phyloP scores from a whole-genome alignment of 2,888 invertebrate species.

The Itoplectis maculator region DNA sequence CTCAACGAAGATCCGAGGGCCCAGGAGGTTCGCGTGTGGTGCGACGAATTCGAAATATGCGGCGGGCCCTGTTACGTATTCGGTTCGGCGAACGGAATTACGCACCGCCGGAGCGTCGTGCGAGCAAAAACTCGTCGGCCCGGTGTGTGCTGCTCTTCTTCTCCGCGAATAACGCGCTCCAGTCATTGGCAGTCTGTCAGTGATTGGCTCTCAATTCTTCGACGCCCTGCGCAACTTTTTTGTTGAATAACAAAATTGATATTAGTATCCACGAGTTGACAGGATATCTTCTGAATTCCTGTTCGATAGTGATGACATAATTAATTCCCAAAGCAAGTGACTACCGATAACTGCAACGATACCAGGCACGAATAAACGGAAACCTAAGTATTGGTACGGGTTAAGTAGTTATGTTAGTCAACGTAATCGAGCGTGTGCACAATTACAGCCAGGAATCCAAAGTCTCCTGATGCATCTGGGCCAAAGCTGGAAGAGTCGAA shows the following conservation, averaged over 20 bases:
- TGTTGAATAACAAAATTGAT: neutral
- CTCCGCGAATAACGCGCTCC: neutral
- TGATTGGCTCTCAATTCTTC: neutral
- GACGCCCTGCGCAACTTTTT: neutral
- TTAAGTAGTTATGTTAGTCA: too few species aligned
- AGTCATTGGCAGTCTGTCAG: slow-evolving; percentile 7
- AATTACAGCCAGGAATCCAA: neutral
- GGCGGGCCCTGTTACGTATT: slow-evolving; percentile 39
- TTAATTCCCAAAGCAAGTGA: too few species aligned
- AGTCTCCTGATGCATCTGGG: neutral
- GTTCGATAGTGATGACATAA: too few species aligned
- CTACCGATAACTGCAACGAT: too few species aligned
- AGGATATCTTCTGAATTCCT: neutral
- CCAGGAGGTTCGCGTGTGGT: neutral
- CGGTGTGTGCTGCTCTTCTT: slow-evolving; percentile 7
- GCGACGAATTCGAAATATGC: slow-evolving; percentile 34
- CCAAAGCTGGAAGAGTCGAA: neutral
- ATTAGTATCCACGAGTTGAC: neutral
- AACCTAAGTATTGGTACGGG: neutral
- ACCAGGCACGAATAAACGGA: neutral
- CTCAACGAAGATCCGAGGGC: slow-evolving; percentile 10
- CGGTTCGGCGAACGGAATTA: slow-evolving; percentile 49
- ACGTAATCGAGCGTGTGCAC: neutral
- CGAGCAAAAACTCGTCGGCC: slow-evolving; percentile 43
- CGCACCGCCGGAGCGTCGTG: slow-evolving; percentile 4